Base-by-base conservation (phyloP, 1,140 invertebrate genomes). In the Meloidogyne floridensis region DNA sequence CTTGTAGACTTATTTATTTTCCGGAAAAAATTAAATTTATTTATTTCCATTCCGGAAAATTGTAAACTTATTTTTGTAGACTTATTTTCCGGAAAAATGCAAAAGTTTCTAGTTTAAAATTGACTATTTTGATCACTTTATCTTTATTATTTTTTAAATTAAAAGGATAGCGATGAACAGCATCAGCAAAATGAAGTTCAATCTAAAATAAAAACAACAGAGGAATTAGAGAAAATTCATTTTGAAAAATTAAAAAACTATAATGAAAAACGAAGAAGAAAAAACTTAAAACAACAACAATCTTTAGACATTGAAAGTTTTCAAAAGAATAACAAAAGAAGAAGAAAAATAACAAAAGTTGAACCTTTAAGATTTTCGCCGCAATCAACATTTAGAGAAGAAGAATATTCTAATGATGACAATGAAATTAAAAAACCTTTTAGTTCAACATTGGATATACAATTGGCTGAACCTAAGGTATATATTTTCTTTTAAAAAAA, bases 381-480 rank as follows among this genome's bases (percentile, higher is more conserved):
- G n/a, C n/a, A 15, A 6, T 11, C 59, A 65, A n/a, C 15, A 65
- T 65, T 65, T 65, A 15, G 59, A 18, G n/a, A 65, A n/a, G 59
- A 65, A 65, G 59, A 65, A n/a, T 13, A 65, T 56, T 9, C 0
- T 65, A 65, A 13, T 15, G 11, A 59, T 59, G 4, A 3, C 2
- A 13, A 59, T 59, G 56, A 15, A 15, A 15, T 5, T 7, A 18
- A 6, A n/a, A 65, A n/a, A 65, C 4, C 59, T n/a, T 65, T 65
- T 65, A 65, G 59, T 65, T 65, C 59, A 65, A 65, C 59, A 7
- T 65, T 65, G 59, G 59, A 65, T 65, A 65, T 65, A n/a, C 59
- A 65, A 18, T 18, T 65, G 42, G 72, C 72, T 47, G 72, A 47
- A 47, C 51, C 42, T 7, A 47, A 73, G 72, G 51, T 73, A 32